Evolutionary conservation across 64 coral and sea anemone genomes (phyloP), one percentile per base, ranked within the genome.

Genomic region (Catalaphyllia jardinei): DNA sequence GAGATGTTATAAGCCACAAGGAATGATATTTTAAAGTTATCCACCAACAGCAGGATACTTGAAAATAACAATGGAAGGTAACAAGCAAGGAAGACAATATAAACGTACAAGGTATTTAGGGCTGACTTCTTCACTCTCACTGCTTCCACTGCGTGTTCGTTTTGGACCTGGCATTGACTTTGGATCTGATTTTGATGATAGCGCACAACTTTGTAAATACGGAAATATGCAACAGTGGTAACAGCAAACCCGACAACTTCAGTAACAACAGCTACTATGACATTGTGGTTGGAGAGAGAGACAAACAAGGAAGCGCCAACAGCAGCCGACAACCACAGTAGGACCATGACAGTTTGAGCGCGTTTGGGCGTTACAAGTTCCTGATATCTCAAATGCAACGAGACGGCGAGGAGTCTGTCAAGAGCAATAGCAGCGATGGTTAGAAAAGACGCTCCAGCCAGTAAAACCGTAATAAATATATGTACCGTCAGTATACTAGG

Each of bases 351-450:
- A 42, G 52, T 60, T 10, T 24, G 19, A 4, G 61, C 50, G 4
- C 79, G 89, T 63, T 54, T 91, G 24, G 19, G 25, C n/a, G 89
- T 91, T 1, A 91, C 89, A 1, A 91, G 38, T 31, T 84, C 79
- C 29, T 91, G 79, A 62, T 91, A 85, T 64, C 89, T 69, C 29
- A 91, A 62, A 71, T 91, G 89, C 25, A 91, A 52, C 10, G 71
- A 74, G 1, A 91, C 55, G 0, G 89, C 89, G 4, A 91, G 79
- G 9, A 91, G 81, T 4, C 89, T 67, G 71, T 91, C 89, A 35
- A 81, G 25, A 6, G 79, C 81, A 59, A 85, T 76, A 30, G 69
- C 79, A 17, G 79, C 38, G 18, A 91, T 29, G 1, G 89, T 83
- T 9, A 82, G 62, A 60, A 91, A 91, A 28, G 89, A 91, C 84